Conservation (phyloP, 2,797 vertebrate species). For the Phoebastria nigripes region DNA sequence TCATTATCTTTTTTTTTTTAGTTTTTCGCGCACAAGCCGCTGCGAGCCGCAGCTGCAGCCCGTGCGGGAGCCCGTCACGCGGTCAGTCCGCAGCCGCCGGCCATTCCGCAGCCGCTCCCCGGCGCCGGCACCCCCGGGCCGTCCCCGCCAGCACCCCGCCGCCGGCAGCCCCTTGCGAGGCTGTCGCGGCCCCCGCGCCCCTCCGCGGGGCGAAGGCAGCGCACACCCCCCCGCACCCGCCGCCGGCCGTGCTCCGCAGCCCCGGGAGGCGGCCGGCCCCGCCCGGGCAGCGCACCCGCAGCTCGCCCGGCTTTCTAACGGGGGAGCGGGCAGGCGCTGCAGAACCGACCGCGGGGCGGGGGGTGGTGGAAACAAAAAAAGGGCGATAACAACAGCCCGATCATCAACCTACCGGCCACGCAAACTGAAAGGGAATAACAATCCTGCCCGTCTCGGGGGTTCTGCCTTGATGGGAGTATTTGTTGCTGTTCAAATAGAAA, state of each 20-base stretch:
- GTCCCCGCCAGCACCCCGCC: not conserved
- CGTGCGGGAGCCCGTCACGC: not conserved
- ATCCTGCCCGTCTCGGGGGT: conserved; percentile 80
- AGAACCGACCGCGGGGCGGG: not conserved
- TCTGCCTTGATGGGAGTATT: conserved; percentile 75
- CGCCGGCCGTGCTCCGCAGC: not conserved
- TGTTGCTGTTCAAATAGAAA: conserved; percentile 82
- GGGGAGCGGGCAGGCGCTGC: not conserved
- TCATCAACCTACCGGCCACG: conserved; percentile 88
- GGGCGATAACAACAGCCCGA: not conserved
- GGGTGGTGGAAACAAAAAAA: not conserved
- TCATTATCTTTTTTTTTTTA: not conserved
- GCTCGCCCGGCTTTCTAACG: not conserved
- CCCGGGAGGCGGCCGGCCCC: not conserved
- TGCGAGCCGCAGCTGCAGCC: not conserved
- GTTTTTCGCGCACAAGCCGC: too few species aligned
- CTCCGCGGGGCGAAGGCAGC: not conserved
- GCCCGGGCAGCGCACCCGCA: not conserved
- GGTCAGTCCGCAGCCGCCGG: not conserved
- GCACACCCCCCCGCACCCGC: not conserved
- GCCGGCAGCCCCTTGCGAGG: not conserved
- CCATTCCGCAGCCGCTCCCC: not conserved
- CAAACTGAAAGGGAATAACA: conserved; percentile 89
- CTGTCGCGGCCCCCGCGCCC: not conserved
- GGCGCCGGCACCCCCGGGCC: not conserved